Conservation (phyloP, 1,140 invertebrate species). For the Heliconius hewitsoni region DNA sequence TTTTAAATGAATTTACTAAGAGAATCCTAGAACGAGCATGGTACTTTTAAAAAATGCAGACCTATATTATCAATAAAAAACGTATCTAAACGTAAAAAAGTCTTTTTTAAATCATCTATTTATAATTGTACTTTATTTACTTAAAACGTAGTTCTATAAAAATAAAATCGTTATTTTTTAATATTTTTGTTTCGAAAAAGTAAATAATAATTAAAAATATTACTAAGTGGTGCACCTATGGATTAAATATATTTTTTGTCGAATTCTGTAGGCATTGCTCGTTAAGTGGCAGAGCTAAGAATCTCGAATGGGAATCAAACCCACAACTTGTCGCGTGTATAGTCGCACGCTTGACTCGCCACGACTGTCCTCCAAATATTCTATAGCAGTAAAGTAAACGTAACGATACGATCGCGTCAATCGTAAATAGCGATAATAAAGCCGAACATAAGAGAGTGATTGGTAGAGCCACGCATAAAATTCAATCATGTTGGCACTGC, state of each 20-base stretch:
- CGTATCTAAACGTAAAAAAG: not conserved
- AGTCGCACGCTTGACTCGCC: too few species aligned
- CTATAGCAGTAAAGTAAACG: conserved; percentile 1
- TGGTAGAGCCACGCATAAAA: conserved; percentile 58
- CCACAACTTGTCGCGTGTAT: too few species aligned
- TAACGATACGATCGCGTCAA: conserved; percentile 24
- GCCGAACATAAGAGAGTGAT: conserved; percentile 36
- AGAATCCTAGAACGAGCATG: not conserved
- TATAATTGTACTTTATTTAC: too few species aligned
- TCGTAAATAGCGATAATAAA: conserved; percentile 41
- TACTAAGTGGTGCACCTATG: too few species aligned
- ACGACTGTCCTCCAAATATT: not conserved
- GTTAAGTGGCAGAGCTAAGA: too few species aligned
- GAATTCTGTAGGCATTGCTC: too few species aligned
- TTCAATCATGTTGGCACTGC: conserved; percentile 66
- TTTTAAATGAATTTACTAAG: conserved; percentile 5
- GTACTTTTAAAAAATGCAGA: not conserved
- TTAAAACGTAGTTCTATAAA: not conserved
- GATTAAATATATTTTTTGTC: too few species aligned
- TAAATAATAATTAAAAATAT: not conserved
- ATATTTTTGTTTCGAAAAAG: too few species aligned
- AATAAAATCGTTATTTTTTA: too few species aligned
- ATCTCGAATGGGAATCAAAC: too few species aligned
- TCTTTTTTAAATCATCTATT: not conserved
- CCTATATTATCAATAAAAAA: not conserved